These are phyloP conservation scores for Rhabdophis nuchalis DNA, from an alignment of 2,797 vertebrate genomes.

Conservation along the genomic window DNA sequence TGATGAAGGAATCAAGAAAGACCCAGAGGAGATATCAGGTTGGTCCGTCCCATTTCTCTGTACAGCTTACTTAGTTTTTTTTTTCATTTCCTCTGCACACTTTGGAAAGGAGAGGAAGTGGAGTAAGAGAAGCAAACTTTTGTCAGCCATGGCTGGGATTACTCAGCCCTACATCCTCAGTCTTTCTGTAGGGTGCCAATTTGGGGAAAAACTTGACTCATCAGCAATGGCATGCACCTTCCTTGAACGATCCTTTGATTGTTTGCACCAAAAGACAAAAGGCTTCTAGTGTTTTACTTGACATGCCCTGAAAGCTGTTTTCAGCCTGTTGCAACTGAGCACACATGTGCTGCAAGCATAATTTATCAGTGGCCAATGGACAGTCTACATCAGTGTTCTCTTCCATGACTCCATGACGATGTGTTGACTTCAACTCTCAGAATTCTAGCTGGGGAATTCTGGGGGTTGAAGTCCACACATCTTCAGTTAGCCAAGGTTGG, in stretches of 20 bases:
- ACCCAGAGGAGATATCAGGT: slow-evolving; percentile 80
- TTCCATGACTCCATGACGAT: background rate
- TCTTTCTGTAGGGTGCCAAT: background rate
- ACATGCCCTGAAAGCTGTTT: background rate
- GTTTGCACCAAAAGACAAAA: background rate
- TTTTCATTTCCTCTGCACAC: background rate
- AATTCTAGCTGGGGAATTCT: background rate
- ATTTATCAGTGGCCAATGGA: too few relatives aligned
- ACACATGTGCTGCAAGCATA: background rate
- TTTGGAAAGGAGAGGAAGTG: background rate
- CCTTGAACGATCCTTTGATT: background rate
- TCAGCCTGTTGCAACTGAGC: background rate
- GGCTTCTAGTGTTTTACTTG: background rate
- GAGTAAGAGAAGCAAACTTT: background rate
- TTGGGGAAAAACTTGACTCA: background rate
- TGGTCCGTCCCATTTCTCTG: slow-evolving; percentile 36
- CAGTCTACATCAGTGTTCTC: background rate
- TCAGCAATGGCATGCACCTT: background rate
- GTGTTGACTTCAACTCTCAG: background rate
- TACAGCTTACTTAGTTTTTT: background rate
- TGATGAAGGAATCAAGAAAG: slow-evolving; percentile 80
- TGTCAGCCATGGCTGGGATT: fast-evolving
- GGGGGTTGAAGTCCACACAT: background rate
- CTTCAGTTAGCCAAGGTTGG: background rate
- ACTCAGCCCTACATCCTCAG: background rate